These are phyloP conservation scores for Myopa testacea DNA, from an alignment of 2,888 invertebrate genomes.

Conservation along the genomic window DNA sequence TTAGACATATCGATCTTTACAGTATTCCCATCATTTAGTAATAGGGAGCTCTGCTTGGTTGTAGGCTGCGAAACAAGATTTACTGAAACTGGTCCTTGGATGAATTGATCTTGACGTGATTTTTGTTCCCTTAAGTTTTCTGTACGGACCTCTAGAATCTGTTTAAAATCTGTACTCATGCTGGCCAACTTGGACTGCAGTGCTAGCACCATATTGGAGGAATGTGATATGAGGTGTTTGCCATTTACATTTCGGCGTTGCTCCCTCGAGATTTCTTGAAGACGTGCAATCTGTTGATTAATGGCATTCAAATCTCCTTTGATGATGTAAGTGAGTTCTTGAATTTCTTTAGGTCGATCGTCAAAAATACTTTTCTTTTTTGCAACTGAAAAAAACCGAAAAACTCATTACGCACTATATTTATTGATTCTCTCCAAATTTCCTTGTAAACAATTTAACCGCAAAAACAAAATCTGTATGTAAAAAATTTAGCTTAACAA, in stretches of 20 bases:
- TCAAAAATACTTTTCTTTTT: constrained; percentile 97
- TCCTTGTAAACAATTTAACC: no score
- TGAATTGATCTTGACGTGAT: constrained; percentile 85
- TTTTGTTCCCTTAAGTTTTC: constrained; percentile 98
- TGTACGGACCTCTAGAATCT: constrained; percentile 95
- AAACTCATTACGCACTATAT: no score
- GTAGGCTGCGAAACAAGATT: constrained; percentile 75
- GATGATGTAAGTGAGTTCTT: constrained; percentile 96
- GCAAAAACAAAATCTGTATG: no score
- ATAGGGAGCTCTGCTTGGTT: constrained; percentile 66
- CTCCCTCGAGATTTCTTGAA: constrained; percentile 84
- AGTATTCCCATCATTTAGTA: constrained; percentile 73
- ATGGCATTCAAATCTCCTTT: constrained; percentile 95
- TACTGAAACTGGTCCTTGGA: constrained; percentile 70
- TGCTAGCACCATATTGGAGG: constrained; percentile 91
- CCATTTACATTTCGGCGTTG: constrained; percentile 75
- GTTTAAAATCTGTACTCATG: constrained; percentile 98
- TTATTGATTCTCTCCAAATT: background rate
- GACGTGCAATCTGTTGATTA: constrained; percentile 95
- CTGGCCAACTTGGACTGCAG: constrained; percentile 93
- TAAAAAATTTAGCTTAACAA: no score
- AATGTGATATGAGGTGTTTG: constrained; percentile 89
- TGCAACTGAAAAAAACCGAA: constrained; percentile 78
- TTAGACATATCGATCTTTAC: constrained; percentile 87
- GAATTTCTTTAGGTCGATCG: constrained; percentile 95